phyloP scores from a whole-genome alignment of 64 coral and sea anemone genomes.

The Dendrophyllia cribrosa region DNA sequence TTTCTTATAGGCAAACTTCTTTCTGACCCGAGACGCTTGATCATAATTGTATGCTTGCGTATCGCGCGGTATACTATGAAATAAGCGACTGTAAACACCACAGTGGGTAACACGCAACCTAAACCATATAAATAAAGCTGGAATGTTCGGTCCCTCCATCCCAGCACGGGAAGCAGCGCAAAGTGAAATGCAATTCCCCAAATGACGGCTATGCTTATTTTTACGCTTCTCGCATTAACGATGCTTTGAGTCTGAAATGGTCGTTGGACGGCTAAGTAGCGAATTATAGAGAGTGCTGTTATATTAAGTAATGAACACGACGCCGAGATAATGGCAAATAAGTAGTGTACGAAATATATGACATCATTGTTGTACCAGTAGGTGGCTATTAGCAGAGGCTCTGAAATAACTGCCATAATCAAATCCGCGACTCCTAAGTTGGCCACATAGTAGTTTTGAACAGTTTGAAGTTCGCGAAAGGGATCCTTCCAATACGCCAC shows the following conservation, averaged over 20 bases:
- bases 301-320: constrained; percentile 47
- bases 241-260: constrained; percentile 44
- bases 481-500: constrained; percentile 55
- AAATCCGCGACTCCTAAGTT: constrained; percentile 62
- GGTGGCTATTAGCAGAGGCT: constrained; percentile 34
- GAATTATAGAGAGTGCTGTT: constrained; percentile 47
- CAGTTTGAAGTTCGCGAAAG: constrained; percentile 19
- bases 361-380: constrained; percentile 43
- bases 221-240: not conserved
- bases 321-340: constrained; percentile 55
- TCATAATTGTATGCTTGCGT: not conserved
- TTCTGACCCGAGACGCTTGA: not conserved
- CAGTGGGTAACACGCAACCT: constrained; percentile 20
- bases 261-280: constrained; percentile 48
- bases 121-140: constrained; percentile 68
- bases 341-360: constrained; percentile 38
- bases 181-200: constrained; percentile 44
- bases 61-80: constrained; percentile 20
- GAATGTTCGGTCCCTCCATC: constrained; percentile 40
- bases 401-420: constrained; percentile 53
- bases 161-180: constrained; percentile 39
- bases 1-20: not conserved
- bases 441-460: constrained; percentile 50
- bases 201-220: constrained; percentile 30
- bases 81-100: constrained; percentile 38